Percentiles rank a stretch among this genome's conserved stretches.
Conservation (phyloP, 2,113 vertebrate species). For the Leucopsar rothschildi region DNA sequence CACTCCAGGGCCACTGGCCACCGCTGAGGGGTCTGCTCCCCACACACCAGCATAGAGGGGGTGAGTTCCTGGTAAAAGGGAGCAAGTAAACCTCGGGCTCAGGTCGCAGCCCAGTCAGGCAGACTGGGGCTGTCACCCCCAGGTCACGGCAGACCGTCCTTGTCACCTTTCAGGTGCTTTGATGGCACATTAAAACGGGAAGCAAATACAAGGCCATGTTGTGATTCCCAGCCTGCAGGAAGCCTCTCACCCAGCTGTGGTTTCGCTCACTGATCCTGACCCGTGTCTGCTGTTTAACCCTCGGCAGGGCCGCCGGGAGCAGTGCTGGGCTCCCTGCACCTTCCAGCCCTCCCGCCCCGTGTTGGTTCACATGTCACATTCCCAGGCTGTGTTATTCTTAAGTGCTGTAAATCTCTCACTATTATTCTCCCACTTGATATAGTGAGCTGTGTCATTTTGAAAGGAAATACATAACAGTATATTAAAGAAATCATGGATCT, state of each 20-base stretch:
- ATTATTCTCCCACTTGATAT: conserved; percentile 72
- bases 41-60: fast-evolving
- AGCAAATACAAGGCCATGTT: fast-evolving
- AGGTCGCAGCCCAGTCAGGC: fast-evolving
- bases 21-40: fast-evolving
- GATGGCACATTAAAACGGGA: fast-evolving
- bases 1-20: not conserved
- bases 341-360: not conserved
- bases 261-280: not conserved
- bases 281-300: fast-evolving
- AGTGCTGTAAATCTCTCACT: conserved; percentile 70
- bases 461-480: conserved; percentile 80
- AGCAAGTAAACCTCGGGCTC: not conserved
- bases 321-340: not conserved
- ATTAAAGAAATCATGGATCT: conserved; percentile 79
- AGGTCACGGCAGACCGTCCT: fast-evolving
- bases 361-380: conserved; percentile 11
- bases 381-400: conserved; percentile 52
- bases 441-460: conserved; percentile 76
- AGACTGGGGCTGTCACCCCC: fast-evolving
- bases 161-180: fast-evolving
- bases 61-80: not conserved
- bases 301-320: fast-evolving
- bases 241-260: not conserved
- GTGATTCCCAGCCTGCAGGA: not conserved